These are phyloP conservation scores for Thunnus albacares DNA, from an alignment of 2,797 vertebrate genomes.

Conservation along the genomic window DNA sequence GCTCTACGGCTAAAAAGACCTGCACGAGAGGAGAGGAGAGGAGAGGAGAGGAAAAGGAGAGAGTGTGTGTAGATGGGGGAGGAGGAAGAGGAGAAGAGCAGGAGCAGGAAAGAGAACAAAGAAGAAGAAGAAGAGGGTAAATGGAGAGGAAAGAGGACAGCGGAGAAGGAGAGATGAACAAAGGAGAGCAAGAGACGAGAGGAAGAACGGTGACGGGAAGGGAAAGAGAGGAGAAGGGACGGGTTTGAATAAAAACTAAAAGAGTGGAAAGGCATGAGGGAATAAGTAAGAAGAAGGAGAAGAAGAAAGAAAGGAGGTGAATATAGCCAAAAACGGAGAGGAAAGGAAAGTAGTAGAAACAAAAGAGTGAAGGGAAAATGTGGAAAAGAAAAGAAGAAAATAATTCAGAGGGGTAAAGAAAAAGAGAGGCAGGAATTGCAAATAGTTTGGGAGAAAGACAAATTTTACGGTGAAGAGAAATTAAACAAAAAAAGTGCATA, in stretches of 20 bases:
- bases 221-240: neutral
- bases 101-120: neutral
- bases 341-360: neutral
- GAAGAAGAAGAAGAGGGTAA: no score
- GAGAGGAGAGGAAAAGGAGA: neutral
- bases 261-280: neutral
- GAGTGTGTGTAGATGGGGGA: neutral
- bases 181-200: neutral
- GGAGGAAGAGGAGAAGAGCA: neutral
- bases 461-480: neutral
- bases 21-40: constrained; percentile 1
- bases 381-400: no score
- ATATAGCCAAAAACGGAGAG: neutral
- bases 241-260: no score
- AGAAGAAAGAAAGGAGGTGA: neutral
- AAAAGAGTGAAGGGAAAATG: neutral
- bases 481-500: no score
- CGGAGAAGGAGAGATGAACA: neutral
- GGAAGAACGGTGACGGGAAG: no score
- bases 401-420: no score
- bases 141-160: no score
- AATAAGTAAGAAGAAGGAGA: no score
- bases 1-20: constrained; percentile 52
- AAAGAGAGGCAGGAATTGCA: no score
- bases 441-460: no score